phyloP scores from a whole-genome alignment of 2,888 invertebrate species.

The Sicus ferrugineus region DNA sequence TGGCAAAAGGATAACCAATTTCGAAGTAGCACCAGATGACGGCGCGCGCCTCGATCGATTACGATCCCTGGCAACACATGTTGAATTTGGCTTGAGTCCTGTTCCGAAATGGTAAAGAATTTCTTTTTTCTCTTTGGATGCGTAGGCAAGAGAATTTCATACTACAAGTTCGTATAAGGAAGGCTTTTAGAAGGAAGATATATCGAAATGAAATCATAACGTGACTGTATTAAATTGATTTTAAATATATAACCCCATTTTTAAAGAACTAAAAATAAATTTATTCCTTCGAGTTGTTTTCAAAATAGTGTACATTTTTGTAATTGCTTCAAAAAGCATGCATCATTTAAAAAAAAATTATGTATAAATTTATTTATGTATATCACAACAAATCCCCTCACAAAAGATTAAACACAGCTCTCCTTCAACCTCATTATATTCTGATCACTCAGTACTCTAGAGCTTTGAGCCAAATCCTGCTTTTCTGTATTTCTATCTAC shows the following conservation, averaged over 20 bases:
- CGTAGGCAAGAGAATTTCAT: constrained; percentile 15
- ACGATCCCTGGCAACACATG: constrained; percentile 56
- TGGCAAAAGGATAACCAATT: constrained; percentile 53
- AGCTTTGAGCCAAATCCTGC: too few relatives aligned
- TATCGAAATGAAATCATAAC: too few relatives aligned
- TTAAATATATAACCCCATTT: too few relatives aligned
- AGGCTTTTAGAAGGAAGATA: too few relatives aligned
- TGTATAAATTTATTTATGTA: not conserved
- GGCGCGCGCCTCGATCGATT: constrained; percentile 57
- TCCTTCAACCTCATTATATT: too few relatives aligned
- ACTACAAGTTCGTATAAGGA: not conserved
- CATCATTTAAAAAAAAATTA: not conserved
- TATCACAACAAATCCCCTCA: too few relatives aligned
- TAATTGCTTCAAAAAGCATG: not conserved
- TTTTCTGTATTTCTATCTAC: too few relatives aligned
- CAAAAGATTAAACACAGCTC: too few relatives aligned
- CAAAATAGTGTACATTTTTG: not conserved
- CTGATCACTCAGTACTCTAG: too few relatives aligned
- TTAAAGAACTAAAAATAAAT: too few relatives aligned
- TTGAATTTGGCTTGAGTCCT: constrained; percentile 53
- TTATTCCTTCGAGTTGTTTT: too few relatives aligned
- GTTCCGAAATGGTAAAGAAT: constrained; percentile 11
- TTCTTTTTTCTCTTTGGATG: constrained; percentile 1
- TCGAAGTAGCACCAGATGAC: constrained; percentile 62
- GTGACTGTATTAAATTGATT: too few relatives aligned